A percentile compares a stretch with the other conserved stretches of the same genome.
Evolutionary conservation across 2,888 invertebrate species (phyloP).

Genomic region (Alloscopus bannaensis): DNA sequence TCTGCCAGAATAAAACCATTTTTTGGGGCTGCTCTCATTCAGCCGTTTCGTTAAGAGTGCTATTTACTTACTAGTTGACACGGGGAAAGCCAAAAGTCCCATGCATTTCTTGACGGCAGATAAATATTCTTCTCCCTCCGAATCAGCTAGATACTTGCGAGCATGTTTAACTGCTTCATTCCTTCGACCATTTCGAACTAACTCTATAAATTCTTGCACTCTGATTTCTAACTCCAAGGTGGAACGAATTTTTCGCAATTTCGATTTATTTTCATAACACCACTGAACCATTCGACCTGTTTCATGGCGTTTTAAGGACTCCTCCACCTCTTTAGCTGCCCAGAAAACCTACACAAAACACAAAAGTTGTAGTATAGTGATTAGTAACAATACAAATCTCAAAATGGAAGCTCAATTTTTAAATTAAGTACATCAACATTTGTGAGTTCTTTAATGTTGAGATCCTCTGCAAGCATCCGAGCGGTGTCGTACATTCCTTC

Average conservation of each 20-base stretch:
- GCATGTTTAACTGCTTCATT: conserved; percentile 97
- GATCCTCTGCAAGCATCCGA: conserved; percentile 87
- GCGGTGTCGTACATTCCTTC: conserved; percentile 98
- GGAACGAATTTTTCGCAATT: conserved; percentile 91
- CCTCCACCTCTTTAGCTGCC: conserved; percentile 82
- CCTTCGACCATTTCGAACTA: conserved; percentile 89
- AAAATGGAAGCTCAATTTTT: no score
- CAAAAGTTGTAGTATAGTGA: neutral
- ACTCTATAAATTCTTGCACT: conserved; percentile 94
- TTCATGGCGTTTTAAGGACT: conserved; percentile 87
- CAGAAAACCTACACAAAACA: conserved; percentile 75
- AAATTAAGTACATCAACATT: conserved; percentile 82
- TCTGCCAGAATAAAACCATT: no score
- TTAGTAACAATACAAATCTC: neutral
- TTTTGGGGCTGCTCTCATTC: no score
- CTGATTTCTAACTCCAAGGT: conserved; percentile 94
- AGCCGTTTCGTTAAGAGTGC: no score
- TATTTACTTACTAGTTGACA: conserved; percentile 82
- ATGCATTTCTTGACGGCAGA: conserved; percentile 89
- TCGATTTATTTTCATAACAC: conserved; percentile 85
- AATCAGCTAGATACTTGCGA: conserved; percentile 91
- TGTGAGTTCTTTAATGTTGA: conserved; percentile 89
- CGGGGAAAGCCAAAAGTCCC: conserved; percentile 96
- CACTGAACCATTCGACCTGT: conserved; percentile 93
- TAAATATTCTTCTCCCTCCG: conserved; percentile 84